phyloP scores from a whole-genome alignment of 2,797 vertebrate species.

The Antennarius maculatus region DNA sequence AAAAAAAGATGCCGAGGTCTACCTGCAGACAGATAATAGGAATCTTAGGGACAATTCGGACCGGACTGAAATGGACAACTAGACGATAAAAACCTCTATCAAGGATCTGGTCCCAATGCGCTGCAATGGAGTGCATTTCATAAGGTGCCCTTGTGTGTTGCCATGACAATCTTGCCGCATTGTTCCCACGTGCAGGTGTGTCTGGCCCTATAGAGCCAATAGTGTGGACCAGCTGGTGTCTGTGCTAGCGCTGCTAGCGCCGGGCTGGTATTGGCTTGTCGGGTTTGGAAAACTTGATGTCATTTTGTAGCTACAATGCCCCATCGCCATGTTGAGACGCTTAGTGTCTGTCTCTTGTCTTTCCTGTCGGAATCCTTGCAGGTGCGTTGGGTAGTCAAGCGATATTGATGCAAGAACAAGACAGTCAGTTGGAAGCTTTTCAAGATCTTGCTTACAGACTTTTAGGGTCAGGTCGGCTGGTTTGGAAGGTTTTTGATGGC shows the following conservation, averaged over 20 bases:
- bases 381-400: slow-evolving; percentile 3
- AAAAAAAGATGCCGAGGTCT: background rate
- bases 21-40: slow-evolving; percentile 2
- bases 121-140: slow-evolving; percentile 17
- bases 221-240: slow-evolving; percentile 46
- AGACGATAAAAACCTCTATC: background rate
- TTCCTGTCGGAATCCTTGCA: slow-evolving; percentile 15
- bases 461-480: background rate
- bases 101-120: slow-evolving; percentile 23
- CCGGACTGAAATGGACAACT: background rate
- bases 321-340: background rate
- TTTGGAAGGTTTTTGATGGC: slow-evolving; percentile 1
- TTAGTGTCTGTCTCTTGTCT: slow-evolving; percentile 32
- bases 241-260: slow-evolving; percentile 12
- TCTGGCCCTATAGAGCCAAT: slow-evolving; percentile 56
- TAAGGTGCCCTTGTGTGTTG: slow-evolving; percentile 66
- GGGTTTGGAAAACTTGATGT: too few species aligned
- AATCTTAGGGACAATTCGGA: slow-evolving; percentile 4
- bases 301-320: too few species aligned
- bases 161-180: slow-evolving; percentile 75
- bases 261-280: background rate
- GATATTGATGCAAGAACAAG: slow-evolving; percentile 13
- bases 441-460: background rate
- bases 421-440: background rate
- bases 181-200: slow-evolving; percentile 65